Conservation (phyloP, 1,140 invertebrate genomes). For the Rhopalosiphum maidis region DNA sequence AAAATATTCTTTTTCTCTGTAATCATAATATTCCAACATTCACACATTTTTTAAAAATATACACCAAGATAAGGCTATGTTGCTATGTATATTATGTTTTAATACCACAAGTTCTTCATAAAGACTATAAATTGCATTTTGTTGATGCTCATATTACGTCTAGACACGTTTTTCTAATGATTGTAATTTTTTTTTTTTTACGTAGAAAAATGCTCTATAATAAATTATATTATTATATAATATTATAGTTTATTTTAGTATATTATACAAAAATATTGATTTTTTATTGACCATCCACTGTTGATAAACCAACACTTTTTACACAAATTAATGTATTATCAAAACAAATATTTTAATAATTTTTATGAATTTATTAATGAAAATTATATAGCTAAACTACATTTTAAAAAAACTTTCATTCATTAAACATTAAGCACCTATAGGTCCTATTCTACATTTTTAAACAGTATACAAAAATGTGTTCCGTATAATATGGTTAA, state of each 20-base stretch:
- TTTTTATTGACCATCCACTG: neutral
- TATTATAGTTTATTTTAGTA: neutral
- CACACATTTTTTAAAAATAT: neutral
- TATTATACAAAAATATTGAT: neutral
- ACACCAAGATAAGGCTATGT: neutral
- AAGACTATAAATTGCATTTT: neutral
- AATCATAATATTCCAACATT: neutral
- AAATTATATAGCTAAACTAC: neutral
- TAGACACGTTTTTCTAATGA: neutral
- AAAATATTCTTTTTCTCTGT: neutral
- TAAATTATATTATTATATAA: neutral
- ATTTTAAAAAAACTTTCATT: neutral
- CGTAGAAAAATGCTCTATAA: neutral
- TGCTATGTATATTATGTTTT: neutral
- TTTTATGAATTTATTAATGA: neutral
- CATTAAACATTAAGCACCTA: neutral
- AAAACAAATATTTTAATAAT: neutral
- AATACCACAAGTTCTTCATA: neutral
- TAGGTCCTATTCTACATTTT: neutral
- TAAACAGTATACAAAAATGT: neutral
- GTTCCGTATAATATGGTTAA: neutral
- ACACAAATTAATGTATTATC: neutral
- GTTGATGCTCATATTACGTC: neutral
- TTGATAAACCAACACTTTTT: neutral
- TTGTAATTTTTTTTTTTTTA: neutral